Percentiles rank a stretch among this genome's conserved stretches.
These are phyloP conservation scores for Hyles euphorbiae DNA, from an alignment of 1,140 invertebrate genomes.

Conservation along the genomic window DNA sequence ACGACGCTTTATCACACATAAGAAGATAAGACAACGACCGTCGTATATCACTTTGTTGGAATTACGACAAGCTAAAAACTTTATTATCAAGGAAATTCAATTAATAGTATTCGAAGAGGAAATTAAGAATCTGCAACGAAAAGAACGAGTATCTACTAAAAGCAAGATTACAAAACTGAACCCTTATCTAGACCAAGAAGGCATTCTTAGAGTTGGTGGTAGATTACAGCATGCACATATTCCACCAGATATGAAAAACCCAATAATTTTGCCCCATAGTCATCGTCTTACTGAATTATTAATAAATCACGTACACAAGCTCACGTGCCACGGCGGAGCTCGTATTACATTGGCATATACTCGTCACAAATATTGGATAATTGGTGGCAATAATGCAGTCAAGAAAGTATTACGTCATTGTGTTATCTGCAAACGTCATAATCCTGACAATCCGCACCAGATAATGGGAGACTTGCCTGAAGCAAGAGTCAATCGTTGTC, in stretches of 20 bases:
- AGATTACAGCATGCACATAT: constrained; percentile 33
- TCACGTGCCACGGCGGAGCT: constrained; percentile 34
- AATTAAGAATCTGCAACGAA: constrained; percentile 11
- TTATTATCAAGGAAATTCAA: constrained; percentile 26
- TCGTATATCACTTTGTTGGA: too few relatives aligned
- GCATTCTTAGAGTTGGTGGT: constrained; percentile 36
- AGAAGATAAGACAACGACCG: too few relatives aligned
- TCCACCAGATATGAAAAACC: constrained; percentile 23
- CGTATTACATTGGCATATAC: constrained; percentile 17
- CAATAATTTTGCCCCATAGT: constrained; percentile 31
- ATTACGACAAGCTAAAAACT: constrained; percentile 17
- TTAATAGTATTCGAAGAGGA: constrained; percentile 15
- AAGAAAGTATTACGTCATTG: constrained; percentile 2
- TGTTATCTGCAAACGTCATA: constrained; percentile 8
- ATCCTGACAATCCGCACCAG: neutral
- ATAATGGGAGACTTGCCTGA: constrained; percentile 14
- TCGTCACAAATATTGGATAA: constrained; percentile 5
- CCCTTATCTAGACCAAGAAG: constrained; percentile 36
- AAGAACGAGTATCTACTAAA: constrained; percentile 18
- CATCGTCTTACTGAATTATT: constrained; percentile 21
- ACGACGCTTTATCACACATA: too few relatives aligned
- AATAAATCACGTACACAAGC: constrained; percentile 30
- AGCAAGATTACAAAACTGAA: constrained; percentile 26
- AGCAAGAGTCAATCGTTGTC: neutral
- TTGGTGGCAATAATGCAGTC: constrained; percentile 4